A percentile compares a stretch with the other conserved stretches of the same genome.
Evolutionary conservation across 2,888 invertebrate species (phyloP).

Genomic region (Caenorhabditis japonica): DNA sequence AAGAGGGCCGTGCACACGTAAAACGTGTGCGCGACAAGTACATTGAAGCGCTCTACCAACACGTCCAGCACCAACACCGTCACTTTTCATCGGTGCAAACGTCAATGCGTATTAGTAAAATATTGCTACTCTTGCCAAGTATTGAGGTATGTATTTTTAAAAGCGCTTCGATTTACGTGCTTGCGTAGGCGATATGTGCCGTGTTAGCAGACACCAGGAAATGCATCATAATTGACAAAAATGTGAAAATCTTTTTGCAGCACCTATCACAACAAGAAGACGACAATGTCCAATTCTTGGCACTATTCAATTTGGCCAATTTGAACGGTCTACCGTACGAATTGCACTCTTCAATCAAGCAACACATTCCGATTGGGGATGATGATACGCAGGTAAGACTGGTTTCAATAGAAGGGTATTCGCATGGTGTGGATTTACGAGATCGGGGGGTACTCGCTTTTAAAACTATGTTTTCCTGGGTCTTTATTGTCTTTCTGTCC

Average conservation of each 20-base stretch:
- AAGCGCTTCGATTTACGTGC: not conserved
- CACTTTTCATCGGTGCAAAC: slow-evolving; percentile 57
- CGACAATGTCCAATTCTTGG: slow-evolving; percentile 70
- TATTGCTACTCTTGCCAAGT: slow-evolving; percentile 62
- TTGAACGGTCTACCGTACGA: slow-evolving; percentile 69
- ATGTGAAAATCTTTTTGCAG: slow-evolving; percentile 44
- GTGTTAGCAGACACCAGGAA: too few relatives aligned
- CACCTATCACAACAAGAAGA: slow-evolving; percentile 72
- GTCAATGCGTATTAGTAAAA: slow-evolving; percentile 62
- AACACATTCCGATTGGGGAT: slow-evolving; percentile 52
- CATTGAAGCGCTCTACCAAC: slow-evolving; percentile 68
- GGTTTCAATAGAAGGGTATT: not conserved
- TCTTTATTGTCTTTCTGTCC: too few relatives aligned
- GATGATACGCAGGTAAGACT: slow-evolving; percentile 58
- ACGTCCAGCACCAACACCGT: slow-evolving; percentile 64
- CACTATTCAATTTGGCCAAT: slow-evolving; percentile 70
- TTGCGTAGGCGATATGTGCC: too few relatives aligned
- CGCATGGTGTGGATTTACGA: not conserved
- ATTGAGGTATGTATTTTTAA: slow-evolving; percentile 57
- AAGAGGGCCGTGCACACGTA: slow-evolving; percentile 63
- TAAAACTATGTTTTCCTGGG: too few relatives aligned
- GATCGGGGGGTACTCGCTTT: too few relatives aligned
- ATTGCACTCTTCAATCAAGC: slow-evolving; percentile 65
- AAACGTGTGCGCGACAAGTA: slow-evolving; percentile 63
- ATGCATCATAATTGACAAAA: too few relatives aligned